Conservation (phyloP, 2,797 vertebrate genomes). For the Typhlichthys eigenmanni region DNA sequence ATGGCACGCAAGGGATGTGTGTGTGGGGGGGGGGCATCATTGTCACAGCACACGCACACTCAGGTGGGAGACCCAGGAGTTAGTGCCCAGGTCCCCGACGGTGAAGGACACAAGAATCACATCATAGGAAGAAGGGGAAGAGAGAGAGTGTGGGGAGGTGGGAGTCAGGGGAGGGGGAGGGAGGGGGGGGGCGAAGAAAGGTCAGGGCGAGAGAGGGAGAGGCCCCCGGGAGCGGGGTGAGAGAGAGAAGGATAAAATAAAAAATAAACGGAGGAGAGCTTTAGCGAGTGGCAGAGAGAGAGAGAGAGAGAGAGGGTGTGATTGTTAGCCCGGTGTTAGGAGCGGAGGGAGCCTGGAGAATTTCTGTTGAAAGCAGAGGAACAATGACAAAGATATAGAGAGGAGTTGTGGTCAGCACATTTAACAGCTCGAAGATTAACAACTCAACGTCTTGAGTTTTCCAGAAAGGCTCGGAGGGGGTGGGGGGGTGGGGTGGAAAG, state of each 20-base stretch:
- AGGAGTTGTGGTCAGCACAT: background rate
- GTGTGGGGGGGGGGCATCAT: constrained; percentile 40
- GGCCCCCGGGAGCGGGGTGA: constrained; percentile 42
- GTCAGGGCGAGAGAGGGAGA: constrained; percentile 49
- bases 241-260: constrained; percentile 10
- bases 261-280: background rate
- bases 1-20: constrained; percentile 18
- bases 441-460: constrained; percentile 3
- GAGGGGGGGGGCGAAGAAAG: constrained; percentile 31
- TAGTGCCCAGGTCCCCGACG: constrained; percentile 32
- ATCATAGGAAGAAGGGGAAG: constrained; percentile 3
- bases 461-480: no score
- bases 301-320: constrained; percentile 39
- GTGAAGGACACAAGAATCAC: constrained; percentile 60
- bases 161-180: constrained; percentile 23
- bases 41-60: constrained; percentile 30
- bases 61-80: constrained; percentile 25
- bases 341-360: constrained; percentile 6
- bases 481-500: background rate
- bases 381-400: constrained; percentile 57
- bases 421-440: constrained; percentile 18
- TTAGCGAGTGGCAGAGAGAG: constrained; percentile 11
- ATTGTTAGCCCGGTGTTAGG: constrained; percentile 29
- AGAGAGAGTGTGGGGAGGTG: background rate
- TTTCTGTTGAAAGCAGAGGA: background rate